Conservation (phyloP, 2,888 invertebrate species). For the Latrodectus elegans region DNA sequence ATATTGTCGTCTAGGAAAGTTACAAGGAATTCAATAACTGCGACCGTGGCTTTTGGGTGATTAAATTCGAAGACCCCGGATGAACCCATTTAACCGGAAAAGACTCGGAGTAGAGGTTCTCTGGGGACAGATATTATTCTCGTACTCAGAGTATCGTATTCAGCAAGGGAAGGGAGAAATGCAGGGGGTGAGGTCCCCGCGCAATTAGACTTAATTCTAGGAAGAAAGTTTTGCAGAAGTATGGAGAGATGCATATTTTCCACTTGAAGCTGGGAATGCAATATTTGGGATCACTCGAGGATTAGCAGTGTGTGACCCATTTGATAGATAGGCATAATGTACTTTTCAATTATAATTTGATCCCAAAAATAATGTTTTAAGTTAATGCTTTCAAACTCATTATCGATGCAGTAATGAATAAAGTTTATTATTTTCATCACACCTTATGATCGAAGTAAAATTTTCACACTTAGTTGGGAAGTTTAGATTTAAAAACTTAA, state of each 20-base stretch:
- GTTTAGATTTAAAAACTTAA: too few relatives aligned
- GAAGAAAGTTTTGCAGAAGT: slow-evolving; percentile 25
- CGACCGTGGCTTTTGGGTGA: slow-evolving; percentile 32
- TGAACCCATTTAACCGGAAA: slow-evolving; percentile 45
- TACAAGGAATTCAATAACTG: slow-evolving; percentile 53
- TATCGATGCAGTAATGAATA: too few relatives aligned
- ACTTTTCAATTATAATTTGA: too few relatives aligned
- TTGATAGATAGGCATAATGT: too few relatives aligned
- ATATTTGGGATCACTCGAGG: too few relatives aligned
- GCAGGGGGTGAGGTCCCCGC: neutral
- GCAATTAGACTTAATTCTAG: slow-evolving; percentile 39
- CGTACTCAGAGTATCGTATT: slow-evolving; percentile 27
- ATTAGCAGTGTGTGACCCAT: too few relatives aligned
- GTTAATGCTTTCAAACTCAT: too few relatives aligned
- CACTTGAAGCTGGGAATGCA: too few relatives aligned
- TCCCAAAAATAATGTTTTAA: too few relatives aligned
- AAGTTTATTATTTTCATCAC: too few relatives aligned
- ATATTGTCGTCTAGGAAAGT: slow-evolving; percentile 44
- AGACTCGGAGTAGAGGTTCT: slow-evolving; percentile 14
- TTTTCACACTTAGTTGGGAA: too few relatives aligned
- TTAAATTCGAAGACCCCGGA: slow-evolving; percentile 28
- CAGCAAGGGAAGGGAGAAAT: slow-evolving; percentile 16
- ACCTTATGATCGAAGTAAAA: too few relatives aligned
- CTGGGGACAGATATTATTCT: slow-evolving; percentile 34
- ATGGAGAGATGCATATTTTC: neutral